Evolutionary conservation across 1,140 invertebrate genomes (phyloP), one percentile per base, ranked within the genome.

Genomic region (Aphaenogaster ashmeadi): DNA sequence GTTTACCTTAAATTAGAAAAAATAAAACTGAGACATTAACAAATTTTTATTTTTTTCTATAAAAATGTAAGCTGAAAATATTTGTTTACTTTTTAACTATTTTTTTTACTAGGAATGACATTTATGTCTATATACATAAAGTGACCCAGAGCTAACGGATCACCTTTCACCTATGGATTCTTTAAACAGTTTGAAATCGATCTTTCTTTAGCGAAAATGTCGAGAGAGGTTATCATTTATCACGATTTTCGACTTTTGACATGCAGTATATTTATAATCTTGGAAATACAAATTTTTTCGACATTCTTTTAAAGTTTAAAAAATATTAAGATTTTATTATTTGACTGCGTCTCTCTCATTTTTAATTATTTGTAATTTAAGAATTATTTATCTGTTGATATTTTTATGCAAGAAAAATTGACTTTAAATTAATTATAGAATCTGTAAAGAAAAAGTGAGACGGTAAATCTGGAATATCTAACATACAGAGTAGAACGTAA

Each of bases 151-250:
- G 27, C 9, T 72, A 72, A 54, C 18, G 15, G 47, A 72, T 72
- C 38, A 72, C 33, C 33, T 72, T 72, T 72, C 69, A 36, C 13
- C 69, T 54, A 56, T 56, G 18, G 41, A 54, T 72, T 54, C 69
- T 54, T 72, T 38, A 54, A 72, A 54, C 50, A 56, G 47, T 69
- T 47, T 69, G 11, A 15, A 56, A 38, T 47, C 44, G 69, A 54
- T 38, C 18, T 56, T 36, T 71, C 27, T 33, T 74, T n/a, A 54
- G 71, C 18, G 52, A 54, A 72, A 21, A 36, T 36, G 66, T 52
- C 27, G 13, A 74, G 9, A 36, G 47, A 38, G 33, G 9, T 74
- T 54, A 56, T 74, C 71, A 36, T 38, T 54, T 72, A 52, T 72
- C 27, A 41, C 2, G 6, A 47, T 72, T 72, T 52, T 50, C 3